Percentiles rank a stretch among this genome's conserved stretches.
phyloP scores from a whole-genome alignment of 2,113 vertebrate species.

The Stictonetta naevosa region DNA sequence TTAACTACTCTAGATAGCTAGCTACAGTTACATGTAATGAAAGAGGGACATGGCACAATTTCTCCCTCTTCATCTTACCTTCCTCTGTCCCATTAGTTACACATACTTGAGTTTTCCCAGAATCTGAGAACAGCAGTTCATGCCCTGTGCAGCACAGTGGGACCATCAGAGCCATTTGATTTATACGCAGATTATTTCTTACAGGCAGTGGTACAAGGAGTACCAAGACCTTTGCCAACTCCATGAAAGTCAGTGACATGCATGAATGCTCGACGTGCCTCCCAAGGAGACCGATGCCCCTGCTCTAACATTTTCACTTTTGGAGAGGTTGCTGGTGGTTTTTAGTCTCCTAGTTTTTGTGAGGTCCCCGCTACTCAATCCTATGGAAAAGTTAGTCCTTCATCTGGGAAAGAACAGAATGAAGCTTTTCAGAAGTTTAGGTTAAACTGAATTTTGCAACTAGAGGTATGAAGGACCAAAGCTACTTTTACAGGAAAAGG shows the following conservation, averaged over 20 bases:
- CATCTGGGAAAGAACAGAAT: not conserved
- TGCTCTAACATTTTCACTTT: not conserved
- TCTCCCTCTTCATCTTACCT: not conserved
- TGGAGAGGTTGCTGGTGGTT: not conserved
- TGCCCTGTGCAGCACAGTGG: not conserved
- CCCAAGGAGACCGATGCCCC: not conserved
- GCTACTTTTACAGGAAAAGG: not conserved
- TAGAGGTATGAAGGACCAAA: not conserved
- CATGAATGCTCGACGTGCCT: not conserved
- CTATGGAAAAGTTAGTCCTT: not conserved
- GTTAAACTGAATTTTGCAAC: not conserved
- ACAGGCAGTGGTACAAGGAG: not conserved
- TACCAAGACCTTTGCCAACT: not conserved
- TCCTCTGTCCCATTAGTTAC: not conserved
- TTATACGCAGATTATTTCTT: not conserved
- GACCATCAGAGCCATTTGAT: not conserved
- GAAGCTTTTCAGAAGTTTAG: not conserved
- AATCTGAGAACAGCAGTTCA: not conserved
- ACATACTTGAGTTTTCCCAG: not conserved
- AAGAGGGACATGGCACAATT: not conserved
- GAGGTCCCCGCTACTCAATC: not conserved
- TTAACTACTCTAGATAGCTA: not conserved
- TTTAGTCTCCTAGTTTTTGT: not conserved
- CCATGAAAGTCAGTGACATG: not conserved
- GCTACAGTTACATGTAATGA: not conserved